A percentile compares a stretch with the other conserved stretches of the same genome.
Evolutionary conservation across 2,797 vertebrate genomes (phyloP).

Genomic region (Sebastes oblongus): DNA sequence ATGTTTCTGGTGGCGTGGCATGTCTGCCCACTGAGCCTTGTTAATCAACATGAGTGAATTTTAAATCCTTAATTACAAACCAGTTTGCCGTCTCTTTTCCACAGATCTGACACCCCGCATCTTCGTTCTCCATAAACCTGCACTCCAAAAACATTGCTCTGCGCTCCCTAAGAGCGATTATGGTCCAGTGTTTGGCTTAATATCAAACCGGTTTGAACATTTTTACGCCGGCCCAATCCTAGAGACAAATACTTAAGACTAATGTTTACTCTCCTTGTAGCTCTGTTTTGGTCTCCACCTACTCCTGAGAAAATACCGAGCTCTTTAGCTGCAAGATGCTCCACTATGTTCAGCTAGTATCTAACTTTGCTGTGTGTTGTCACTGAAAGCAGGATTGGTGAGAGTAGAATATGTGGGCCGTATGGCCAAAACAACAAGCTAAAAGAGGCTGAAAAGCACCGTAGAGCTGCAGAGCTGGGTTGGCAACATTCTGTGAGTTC

Average conservation of each 20-base stretch:
- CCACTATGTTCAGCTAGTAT: background rate
- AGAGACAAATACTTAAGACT: no score
- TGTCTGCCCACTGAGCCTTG: rapidly evolving
- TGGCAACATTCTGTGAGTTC: background rate
- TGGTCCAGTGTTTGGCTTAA: no score
- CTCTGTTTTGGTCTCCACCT: background rate
- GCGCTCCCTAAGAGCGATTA: no score
- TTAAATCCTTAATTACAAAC: no score
- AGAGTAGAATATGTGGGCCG: background rate
- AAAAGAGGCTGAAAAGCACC: background rate
- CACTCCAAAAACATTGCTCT: rapidly evolving
- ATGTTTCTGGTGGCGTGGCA: no score
- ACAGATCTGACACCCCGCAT: no score
- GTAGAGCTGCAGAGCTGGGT: background rate
- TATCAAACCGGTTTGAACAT: no score
- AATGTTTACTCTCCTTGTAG: background rate
- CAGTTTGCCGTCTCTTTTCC: no score
- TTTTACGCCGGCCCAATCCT: no score
- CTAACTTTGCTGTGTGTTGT: background rate
- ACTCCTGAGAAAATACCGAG: background rate
- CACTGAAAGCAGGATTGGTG: background rate
- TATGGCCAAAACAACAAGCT: background rate
- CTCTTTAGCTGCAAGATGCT: background rate
- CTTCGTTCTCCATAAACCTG: no score
- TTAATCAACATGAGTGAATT: no score